These are phyloP conservation scores for Physella acuta DNA, from an alignment of 1,140 invertebrate species.

Conservation along the genomic window DNA sequence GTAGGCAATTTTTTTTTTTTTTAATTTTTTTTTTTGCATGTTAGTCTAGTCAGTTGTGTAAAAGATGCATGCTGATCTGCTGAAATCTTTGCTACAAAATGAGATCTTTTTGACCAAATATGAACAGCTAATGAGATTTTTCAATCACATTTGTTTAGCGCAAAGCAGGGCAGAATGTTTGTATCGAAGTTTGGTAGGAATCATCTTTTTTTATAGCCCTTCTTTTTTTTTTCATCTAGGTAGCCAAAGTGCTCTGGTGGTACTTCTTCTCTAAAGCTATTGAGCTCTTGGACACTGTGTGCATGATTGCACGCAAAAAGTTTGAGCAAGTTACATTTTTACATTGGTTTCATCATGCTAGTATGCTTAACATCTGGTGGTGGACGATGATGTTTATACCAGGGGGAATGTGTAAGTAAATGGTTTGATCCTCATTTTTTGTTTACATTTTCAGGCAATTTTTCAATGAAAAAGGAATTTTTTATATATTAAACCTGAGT, in stretches of 20 bases:
- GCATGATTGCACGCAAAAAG: conserved; percentile 77
- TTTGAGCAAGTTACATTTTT: conserved; percentile 82
- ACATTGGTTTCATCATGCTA: conserved; percentile 83
- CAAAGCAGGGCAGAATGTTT: too few species aligned
- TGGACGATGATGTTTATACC: conserved; percentile 59
- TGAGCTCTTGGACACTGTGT: conserved; percentile 53
- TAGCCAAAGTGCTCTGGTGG: conserved; percentile 55
- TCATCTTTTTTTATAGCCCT: not conserved
- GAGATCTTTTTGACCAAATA: too few species aligned
- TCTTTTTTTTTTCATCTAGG: conserved; percentile 30
- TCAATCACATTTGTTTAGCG: too few species aligned
- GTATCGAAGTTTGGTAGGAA: not conserved
- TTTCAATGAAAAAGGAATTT: too few species aligned
- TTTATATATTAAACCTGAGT: too few species aligned
- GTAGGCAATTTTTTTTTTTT: conserved; percentile 33
- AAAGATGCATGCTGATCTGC: too few species aligned
- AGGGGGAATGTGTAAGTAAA: conserved; percentile 56
- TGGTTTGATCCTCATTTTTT: not conserved
- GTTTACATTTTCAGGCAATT: too few species aligned
- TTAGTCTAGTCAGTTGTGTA: too few species aligned
- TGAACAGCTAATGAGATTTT: too few species aligned
- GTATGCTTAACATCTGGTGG: conserved; percentile 68
- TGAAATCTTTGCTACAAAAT: too few species aligned
- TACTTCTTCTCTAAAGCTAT: conserved; percentile 82
- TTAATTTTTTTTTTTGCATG: too few species aligned